These are phyloP conservation scores for Tiliacea aurago DNA, from an alignment of 2,888 invertebrate species.

Conservation along the genomic window DNA sequence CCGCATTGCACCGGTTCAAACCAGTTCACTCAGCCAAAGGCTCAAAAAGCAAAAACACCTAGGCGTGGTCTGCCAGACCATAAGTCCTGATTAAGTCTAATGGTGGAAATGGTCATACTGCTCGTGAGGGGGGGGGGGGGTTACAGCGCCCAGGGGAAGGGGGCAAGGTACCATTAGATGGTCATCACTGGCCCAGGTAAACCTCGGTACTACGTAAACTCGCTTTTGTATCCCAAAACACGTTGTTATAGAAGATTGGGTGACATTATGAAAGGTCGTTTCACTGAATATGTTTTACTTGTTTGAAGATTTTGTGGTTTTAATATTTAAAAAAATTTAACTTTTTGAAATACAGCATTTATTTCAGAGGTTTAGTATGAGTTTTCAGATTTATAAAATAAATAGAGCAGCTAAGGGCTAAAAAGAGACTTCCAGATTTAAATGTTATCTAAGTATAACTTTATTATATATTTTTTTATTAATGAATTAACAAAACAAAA, in stretches of 20 bases:
- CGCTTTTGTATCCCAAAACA: slow-evolving; percentile 47
- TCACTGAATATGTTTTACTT: slow-evolving; percentile 36
- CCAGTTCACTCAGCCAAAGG: slow-evolving; percentile 34
- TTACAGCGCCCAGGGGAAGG: slow-evolving; percentile 66
- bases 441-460: too few species aligned
- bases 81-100: slow-evolving; percentile 81
- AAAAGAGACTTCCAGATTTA: neutral
- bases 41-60: slow-evolving; percentile 67
- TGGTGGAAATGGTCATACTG: slow-evolving; percentile 70
- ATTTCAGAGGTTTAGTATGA: neutral
- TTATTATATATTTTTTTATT: too few species aligned
- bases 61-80: slow-evolving; percentile 68
- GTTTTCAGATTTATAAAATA: neutral
- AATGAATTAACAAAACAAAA: too few species aligned
- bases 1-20: slow-evolving; percentile 46
- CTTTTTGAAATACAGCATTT: neutral
- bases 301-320: neutral
- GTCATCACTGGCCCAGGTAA: slow-evolving; percentile 72
- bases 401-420: neutral
- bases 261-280: slow-evolving; percentile 38
- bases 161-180: slow-evolving; percentile 72
- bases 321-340: neutral
- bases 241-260: slow-evolving; percentile 52
- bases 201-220: slow-evolving; percentile 52
- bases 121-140: slow-evolving; percentile 62